phyloP scores from a whole-genome alignment of 2,797 vertebrate species.

The Cyclura pinguis region DNA sequence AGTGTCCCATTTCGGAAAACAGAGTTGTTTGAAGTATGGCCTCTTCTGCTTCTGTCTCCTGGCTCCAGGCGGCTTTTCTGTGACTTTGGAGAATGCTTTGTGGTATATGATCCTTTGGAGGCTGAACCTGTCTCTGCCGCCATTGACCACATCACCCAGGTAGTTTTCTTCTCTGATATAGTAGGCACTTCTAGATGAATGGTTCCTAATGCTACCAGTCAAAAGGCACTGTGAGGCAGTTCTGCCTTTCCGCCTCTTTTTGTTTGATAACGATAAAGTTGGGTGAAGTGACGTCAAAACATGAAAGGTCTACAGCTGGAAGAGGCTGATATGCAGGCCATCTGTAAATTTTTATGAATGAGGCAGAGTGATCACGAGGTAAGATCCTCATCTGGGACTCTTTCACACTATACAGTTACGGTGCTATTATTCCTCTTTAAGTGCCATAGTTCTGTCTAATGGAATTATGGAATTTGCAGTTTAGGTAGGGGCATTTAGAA shows the following conservation, averaged over 20 bases:
- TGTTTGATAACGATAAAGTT: background rate
- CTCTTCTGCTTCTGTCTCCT: background rate
- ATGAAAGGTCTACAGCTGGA: background rate
- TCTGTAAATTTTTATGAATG: background rate
- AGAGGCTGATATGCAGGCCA: background rate
- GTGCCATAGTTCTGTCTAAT: too few species aligned
- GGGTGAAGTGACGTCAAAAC: background rate
- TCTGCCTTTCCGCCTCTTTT: background rate
- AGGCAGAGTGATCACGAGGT: background rate
- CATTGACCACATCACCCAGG: constrained; percentile 86
- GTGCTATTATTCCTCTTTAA: background rate
- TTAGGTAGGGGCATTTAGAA: too few species aligned
- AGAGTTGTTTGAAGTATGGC: background rate
- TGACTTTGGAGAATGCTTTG: constrained; percentile 89
- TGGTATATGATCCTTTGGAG: constrained; percentile 81
- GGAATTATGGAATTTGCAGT: too few species aligned
- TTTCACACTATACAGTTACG: background rate
- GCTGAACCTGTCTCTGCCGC: constrained; percentile 73
- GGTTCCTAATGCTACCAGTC: background rate
- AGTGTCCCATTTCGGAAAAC: background rate
- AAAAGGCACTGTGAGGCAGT: background rate
- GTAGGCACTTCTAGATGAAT: background rate
- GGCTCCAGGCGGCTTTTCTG: constrained; percentile 90
- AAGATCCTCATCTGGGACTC: background rate
- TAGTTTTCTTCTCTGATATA: constrained; percentile 60